Conservation (phyloP, 2,888 invertebrate genomes). For the Quadriops clusia region DNA sequence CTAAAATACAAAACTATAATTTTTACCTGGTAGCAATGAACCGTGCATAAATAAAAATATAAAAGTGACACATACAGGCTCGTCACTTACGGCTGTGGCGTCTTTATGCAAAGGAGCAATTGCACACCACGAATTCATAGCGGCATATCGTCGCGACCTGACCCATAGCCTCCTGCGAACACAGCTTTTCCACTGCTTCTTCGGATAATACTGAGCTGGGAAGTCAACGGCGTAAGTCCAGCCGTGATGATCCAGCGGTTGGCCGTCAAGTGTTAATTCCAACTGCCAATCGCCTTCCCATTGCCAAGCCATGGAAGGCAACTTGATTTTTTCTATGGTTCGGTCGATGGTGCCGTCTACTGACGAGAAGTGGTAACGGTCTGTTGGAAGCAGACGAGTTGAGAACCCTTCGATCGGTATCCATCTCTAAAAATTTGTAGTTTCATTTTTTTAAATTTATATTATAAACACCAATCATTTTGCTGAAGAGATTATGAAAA, state of each 20-base stretch:
- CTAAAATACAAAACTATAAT: not conserved
- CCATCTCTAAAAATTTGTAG: constrained; percentile 54
- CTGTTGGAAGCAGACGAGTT: constrained; percentile 72
- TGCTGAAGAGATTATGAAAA: too few species aligned
- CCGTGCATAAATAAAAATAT: too few species aligned
- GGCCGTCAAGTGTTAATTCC: constrained; percentile 72
- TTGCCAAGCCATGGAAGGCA: constrained; percentile 92
- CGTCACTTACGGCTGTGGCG: constrained; percentile 53
- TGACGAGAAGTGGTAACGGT: constrained; percentile 76
- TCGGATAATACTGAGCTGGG: constrained; percentile 66
- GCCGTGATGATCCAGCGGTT: constrained; percentile 79
- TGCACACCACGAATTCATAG: constrained; percentile 87
- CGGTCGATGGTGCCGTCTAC: constrained; percentile 70
- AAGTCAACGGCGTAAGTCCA: constrained; percentile 93
- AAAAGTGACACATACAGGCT: constrained; percentile 1
- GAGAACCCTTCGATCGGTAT: constrained; percentile 81
- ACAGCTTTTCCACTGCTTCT: constrained; percentile 82
- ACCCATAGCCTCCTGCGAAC: constrained; percentile 85
- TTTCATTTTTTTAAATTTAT: too few species aligned
- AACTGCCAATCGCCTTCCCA: constrained; percentile 94
- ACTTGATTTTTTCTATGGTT: constrained; percentile 65
- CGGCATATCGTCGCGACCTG: constrained; percentile 74
- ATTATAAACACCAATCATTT: too few species aligned
- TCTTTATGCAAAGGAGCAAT: constrained; percentile 82
- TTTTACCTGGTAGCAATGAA: too few species aligned